Evolutionary conservation across 2,888 invertebrate species (phyloP), one percentile per base, ranked within the genome.

Genomic region (Dicyrtoma fusca): DNA sequence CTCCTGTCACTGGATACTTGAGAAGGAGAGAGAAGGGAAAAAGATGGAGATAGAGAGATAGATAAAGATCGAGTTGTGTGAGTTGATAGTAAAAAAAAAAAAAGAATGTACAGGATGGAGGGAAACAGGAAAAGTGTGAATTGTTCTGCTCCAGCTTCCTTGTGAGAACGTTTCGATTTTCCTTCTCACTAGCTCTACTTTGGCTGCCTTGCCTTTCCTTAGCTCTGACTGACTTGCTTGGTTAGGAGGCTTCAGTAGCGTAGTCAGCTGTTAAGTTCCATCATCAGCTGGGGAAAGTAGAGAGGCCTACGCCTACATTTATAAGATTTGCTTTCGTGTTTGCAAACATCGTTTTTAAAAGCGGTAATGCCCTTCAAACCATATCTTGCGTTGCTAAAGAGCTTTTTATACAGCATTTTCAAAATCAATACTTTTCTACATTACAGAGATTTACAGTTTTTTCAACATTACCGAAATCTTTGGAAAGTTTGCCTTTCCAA

Each of bases 51-150:
- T 57, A 23, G 6, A 59, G 25, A 63, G 21, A 47, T 25, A 47
- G 21, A 63, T 45, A 47, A 23, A 42, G 44, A 42, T 62, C 19
- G 10, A 23, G 17, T 17, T 53, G 17, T 14, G 6, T 53, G 53
- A 21, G 53, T 4, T 19, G 49, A 49, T 34, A 34, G 34, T 34
- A 34, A 34, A 34, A 34, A 34, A 34, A 34, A 34, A 8, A 34
- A 34, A 34, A 34, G 34, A 34, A 34, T 34, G 34, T 34, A 34
- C 34, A 34, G 62, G 23, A 62, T 44, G 61, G 26, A 61, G 61
- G 19, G 42, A 44, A 11, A 63, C 19, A 45, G 26, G 23, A 17
- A 34, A 63, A 49, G 55, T 66, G 66, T 66, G 66, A 66, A 66
- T 66, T 66, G 66, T 25, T 66, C 51, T 55, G 64, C 13, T 66